Conservation (phyloP, 2,797 vertebrate genomes). For the Adelosebastes latens region DNA sequence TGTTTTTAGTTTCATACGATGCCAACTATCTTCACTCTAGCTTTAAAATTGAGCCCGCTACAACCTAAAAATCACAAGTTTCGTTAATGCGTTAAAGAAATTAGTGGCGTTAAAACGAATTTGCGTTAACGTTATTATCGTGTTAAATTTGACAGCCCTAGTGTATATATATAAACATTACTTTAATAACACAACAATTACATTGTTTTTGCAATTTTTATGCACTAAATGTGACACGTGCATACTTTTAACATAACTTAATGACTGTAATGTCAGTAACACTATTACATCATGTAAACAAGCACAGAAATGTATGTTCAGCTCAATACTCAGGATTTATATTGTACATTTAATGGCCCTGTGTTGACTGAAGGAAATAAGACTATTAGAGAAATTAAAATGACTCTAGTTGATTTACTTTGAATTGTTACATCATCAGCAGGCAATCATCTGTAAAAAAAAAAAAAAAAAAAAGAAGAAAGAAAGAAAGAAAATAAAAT, state of each 20-base stretch:
- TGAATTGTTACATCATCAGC: not conserved
- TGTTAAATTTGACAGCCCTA: too few species aligned
- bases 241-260: not conserved
- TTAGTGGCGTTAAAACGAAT: too few species aligned
- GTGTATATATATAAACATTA: not conserved
- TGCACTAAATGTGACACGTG: not conserved
- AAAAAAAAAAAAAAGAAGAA: not conserved
- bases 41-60: too few species aligned
- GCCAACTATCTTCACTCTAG: too few species aligned
- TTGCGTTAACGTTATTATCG: too few species aligned
- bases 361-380: not conserved
- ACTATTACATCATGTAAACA: not conserved
- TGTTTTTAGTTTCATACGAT: too few species aligned
- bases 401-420: not conserved
- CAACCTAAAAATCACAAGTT: too few species aligned
- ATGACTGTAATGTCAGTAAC: not conserved
- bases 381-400: not conserved
- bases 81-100: too few species aligned
- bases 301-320: not conserved
- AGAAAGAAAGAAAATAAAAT: too few species aligned
- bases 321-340: not conserved
- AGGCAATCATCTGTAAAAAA: not conserved
- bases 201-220: not conserved
- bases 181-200: not conserved
- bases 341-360: not conserved